Percentiles rank a stretch among this genome's conserved stretches.
phyloP scores from a whole-genome alignment of 2,888 invertebrate species.

The Torymus texanus region DNA sequence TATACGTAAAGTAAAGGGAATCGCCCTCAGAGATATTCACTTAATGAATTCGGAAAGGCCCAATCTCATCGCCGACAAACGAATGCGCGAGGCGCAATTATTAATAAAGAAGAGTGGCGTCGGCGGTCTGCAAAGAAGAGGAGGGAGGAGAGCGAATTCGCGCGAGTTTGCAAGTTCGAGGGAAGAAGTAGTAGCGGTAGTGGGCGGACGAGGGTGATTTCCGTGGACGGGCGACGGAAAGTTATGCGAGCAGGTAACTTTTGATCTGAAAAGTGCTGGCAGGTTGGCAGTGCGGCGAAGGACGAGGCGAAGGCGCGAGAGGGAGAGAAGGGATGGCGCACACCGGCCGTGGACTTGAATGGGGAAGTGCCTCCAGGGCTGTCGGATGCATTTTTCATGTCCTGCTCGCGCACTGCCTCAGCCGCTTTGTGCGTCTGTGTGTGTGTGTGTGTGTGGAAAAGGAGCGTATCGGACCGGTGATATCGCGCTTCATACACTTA shows the following conservation, averaged over 20 bases:
- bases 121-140: neutral
- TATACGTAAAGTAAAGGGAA: neutral
- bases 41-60: conserved; percentile 45
- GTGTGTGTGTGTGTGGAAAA: conserved; percentile 29
- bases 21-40: conserved; percentile 31
- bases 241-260: conserved; percentile 69
- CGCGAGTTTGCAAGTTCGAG: conserved; percentile 39
- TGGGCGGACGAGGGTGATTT: conserved; percentile 42
- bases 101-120: conserved; percentile 49
- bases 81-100: conserved; percentile 38
- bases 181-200: conserved; percentile 17
- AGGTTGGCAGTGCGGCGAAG: conserved; percentile 62
- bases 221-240: conserved; percentile 54
- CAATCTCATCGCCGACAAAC: conserved; percentile 23
- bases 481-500: neutral
- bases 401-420: conserved; percentile 44
- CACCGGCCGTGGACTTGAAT: conserved; percentile 65
- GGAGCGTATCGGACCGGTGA: conserved; percentile 2
- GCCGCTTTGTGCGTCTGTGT: no score
- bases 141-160: neutral
- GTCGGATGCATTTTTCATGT: conserved; percentile 74
- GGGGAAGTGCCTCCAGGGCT: conserved; percentile 70
- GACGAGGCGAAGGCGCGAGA: no score
- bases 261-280: conserved; percentile 72
- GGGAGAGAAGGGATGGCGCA: conserved; percentile 57